These are phyloP conservation scores for Drosophila pseudoananassae DNA, from an alignment of 1,140 invertebrate genomes.

Conservation along the genomic window DNA sequence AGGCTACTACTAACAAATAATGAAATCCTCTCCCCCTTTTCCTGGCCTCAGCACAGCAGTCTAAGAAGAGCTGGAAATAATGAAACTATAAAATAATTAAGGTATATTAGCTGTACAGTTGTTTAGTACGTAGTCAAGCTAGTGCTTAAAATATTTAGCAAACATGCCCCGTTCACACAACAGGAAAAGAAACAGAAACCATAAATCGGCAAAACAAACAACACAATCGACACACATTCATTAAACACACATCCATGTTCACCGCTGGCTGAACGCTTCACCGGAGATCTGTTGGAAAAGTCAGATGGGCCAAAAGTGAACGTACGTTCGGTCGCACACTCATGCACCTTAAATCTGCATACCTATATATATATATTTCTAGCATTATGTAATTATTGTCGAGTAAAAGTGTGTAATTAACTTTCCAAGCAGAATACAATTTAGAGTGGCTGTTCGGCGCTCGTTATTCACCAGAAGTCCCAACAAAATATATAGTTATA, in stretches of 20 bases:
- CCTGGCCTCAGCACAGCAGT: slow-evolving; percentile 18
- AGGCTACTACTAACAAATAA: slow-evolving; percentile 48
- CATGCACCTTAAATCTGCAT: slow-evolving; percentile 47
- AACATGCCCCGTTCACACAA: slow-evolving; percentile 43
- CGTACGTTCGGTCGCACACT: slow-evolving; percentile 20
- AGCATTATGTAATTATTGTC: slow-evolving; percentile 78
- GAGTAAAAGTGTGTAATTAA: slow-evolving; percentile 75
- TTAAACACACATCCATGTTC: slow-evolving; percentile 24
- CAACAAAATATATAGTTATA: slow-evolving; percentile 27
- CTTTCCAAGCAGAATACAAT: slow-evolving; percentile 66
- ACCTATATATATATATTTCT: slow-evolving; percentile 54
- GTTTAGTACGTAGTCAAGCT: slow-evolving; percentile 71
- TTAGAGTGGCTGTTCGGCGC: slow-evolving; percentile 53
- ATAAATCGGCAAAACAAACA: slow-evolving; percentile 5
- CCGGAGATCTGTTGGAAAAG: slow-evolving; percentile 37
- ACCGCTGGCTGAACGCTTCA: slow-evolving; percentile 55
- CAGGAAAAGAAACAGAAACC: slow-evolving; percentile 17
- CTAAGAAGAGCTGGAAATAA: slow-evolving; percentile 48
- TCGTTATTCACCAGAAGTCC: slow-evolving; percentile 51
- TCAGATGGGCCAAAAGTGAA: slow-evolving; percentile 30
- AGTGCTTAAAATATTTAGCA: slow-evolving; percentile 73
- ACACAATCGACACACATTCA: slow-evolving; percentile 5
- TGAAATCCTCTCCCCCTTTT: slow-evolving; percentile 1
- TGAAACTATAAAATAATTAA: slow-evolving; percentile 76
- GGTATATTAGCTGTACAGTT: slow-evolving; percentile 80